phyloP scores from a whole-genome alignment of 2,888 invertebrate species.

The Callyntrura guangdongensis region DNA sequence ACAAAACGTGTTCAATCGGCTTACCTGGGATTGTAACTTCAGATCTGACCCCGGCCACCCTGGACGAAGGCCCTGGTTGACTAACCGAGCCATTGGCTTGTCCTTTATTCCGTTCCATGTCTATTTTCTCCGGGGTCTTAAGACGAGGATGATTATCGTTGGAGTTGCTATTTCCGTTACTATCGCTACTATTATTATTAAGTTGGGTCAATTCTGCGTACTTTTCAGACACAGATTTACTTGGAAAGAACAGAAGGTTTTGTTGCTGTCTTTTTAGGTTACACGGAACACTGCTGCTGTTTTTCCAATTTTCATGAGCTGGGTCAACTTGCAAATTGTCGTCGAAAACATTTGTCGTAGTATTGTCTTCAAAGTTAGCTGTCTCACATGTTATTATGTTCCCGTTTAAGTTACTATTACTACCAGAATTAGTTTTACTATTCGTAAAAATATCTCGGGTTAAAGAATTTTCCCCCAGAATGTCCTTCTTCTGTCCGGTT shows the following conservation, averaged over 20 bases:
- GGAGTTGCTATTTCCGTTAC: neutral
- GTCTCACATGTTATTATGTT: neutral
- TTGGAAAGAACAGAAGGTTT: slow-evolving; percentile 49
- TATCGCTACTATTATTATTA: slow-evolving; percentile 3
- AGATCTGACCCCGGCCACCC: slow-evolving; percentile 50
- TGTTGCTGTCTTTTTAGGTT: neutral
- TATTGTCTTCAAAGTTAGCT: too few relatives aligned
- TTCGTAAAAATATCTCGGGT: too few relatives aligned
- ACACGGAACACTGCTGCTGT: neutral
- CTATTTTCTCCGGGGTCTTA: neutral
- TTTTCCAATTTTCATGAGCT: neutral
- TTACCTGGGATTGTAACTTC: slow-evolving; percentile 72
- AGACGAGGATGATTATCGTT: neutral
- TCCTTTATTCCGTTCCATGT: slow-evolving; percentile 64
- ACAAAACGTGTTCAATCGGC: neutral
- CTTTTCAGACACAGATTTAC: neutral
- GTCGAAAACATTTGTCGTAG: too few relatives aligned
- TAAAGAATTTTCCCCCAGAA: neutral
- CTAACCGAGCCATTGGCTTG: slow-evolving; percentile 66
- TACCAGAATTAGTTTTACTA: neutral
- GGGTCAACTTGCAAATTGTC: neutral
- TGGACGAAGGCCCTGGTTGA: slow-evolving; percentile 66
- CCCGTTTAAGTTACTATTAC: neutral
- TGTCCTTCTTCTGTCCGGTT: too few relatives aligned
- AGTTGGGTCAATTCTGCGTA: slow-evolving; percentile 51